Percentiles rank a stretch among this genome's conserved stretches.
These are phyloP conservation scores for Chaetogeoica ovagalla DNA, from an alignment of 2,888 invertebrate genomes.

Conservation along the genomic window DNA sequence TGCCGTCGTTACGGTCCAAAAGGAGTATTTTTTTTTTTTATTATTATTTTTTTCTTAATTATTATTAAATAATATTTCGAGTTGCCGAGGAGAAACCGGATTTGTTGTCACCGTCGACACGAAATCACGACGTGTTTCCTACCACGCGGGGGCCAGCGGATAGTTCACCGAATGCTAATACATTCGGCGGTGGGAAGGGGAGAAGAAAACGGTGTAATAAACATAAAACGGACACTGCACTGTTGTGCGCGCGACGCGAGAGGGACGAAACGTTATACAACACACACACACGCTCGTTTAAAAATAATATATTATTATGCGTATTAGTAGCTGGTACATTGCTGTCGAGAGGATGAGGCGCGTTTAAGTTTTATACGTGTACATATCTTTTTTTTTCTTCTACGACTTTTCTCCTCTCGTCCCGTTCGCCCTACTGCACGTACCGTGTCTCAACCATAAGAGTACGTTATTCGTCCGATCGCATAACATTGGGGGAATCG, in stretches of 20 bases:
- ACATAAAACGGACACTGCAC: conserved; percentile 32
- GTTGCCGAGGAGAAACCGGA: conserved; percentile 25
- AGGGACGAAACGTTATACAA: not conserved
- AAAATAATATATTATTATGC: not conserved
- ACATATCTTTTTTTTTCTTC: no score
- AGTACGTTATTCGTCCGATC: no score
- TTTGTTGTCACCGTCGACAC: not conserved
- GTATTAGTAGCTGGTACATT: no score
- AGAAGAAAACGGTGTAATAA: conserved; percentile 26
- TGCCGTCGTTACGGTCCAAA: not conserved
- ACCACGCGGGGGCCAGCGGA: not conserved
- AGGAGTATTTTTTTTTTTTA: not conserved
- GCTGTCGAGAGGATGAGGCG: no score
- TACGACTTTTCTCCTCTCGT: no score
- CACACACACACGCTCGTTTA: not conserved
- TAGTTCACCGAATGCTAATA: not conserved
- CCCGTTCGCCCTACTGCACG: no score
- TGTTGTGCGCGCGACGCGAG: not conserved
- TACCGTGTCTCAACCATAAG: no score
- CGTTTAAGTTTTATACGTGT: no score
- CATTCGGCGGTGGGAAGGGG: not conserved
- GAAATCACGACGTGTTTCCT: not conserved
- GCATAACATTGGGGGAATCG: no score
- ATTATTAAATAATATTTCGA: conserved; percentile 1
- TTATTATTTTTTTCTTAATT: not conserved